Evolutionary conservation across 2,888 invertebrate genomes (phyloP).

Genomic region (Pyrocoelia pectoralis): DNA sequence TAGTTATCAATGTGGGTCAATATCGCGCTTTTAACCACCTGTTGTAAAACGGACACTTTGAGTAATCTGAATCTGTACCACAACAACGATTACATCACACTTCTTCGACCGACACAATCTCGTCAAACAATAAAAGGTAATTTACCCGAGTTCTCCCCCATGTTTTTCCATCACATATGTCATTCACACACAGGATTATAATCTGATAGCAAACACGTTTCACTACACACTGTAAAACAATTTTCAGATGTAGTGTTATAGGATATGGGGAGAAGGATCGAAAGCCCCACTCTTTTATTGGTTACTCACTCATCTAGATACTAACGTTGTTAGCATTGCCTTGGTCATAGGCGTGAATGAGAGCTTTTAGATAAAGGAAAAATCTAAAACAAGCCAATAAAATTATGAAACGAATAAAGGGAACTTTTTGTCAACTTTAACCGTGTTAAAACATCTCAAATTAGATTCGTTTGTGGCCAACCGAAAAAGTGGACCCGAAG

Average conservation of each 20-base stretch:
- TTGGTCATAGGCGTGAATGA: slow-evolving; percentile 50
- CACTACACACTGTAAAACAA: slow-evolving; percentile 42
- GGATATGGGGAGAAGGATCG: slow-evolving; percentile 44
- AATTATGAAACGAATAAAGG: slow-evolving; percentile 31
- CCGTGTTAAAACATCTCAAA: not conserved
- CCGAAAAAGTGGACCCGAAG: not conserved
- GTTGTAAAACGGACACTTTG: slow-evolving; percentile 19
- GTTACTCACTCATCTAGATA: slow-evolving; percentile 55
- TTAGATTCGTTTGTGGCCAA: too few relatives aligned
- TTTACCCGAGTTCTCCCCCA: not conserved
- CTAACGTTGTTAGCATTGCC: slow-evolving; percentile 57
- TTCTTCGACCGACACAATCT: not conserved
- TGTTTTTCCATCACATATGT: slow-evolving; percentile 15
- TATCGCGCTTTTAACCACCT: slow-evolving; percentile 43
- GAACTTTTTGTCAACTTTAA: slow-evolving; percentile 12
- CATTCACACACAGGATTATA: slow-evolving; percentile 30
- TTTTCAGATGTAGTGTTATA: slow-evolving; percentile 43
- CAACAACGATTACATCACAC: not conserved
- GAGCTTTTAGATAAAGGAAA: slow-evolving; percentile 31
- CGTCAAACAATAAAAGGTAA: not conserved
- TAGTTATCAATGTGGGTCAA: slow-evolving; percentile 45
- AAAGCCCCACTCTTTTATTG: slow-evolving; percentile 52
- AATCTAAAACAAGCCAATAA: slow-evolving; percentile 34
- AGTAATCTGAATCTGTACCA: not conserved
- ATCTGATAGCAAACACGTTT: slow-evolving; percentile 38